Evolutionary conservation across 2,888 invertebrate species (phyloP).

Genomic region (Campaea margaritaria): DNA sequence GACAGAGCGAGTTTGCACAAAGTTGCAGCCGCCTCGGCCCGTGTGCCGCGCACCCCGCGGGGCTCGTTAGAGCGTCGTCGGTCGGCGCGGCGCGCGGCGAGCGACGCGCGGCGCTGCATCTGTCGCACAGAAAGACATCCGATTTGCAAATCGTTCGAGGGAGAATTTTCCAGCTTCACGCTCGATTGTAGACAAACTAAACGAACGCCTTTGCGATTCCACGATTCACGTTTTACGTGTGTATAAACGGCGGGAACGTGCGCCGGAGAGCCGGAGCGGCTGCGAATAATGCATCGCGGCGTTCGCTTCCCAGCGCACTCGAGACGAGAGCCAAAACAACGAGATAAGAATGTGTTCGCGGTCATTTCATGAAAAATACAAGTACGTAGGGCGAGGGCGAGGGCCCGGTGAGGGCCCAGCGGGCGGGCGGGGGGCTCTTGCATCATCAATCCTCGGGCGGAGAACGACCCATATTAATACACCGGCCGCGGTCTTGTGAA

Average conservation of each 20-base stretch:
- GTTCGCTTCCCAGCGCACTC: conserved; percentile 3
- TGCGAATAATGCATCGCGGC: conserved; percentile 39
- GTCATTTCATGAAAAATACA: conserved; percentile 30
- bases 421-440: neutral
- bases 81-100: conserved; percentile 27
- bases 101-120: conserved; percentile 26
- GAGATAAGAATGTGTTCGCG: conserved; percentile 9
- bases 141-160: conserved; percentile 43
- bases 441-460: conserved; percentile 11
- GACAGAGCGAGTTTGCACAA: conserved; percentile 18
- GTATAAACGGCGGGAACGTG: conserved; percentile 42
- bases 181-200: conserved; percentile 39
- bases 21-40: conserved; percentile 5
- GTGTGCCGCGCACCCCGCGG: conserved; percentile 3
- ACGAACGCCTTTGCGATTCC: conserved; percentile 42
- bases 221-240: conserved; percentile 32
- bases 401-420: neutral
- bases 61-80: conserved; percentile 1
- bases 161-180: conserved; percentile 41
- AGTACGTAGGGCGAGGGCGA: neutral
- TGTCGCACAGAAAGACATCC: conserved; percentile 35
- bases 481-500: conserved; percentile 9
- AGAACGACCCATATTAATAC: conserved; percentile 13
- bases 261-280: conserved; percentile 12
- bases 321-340: conserved; percentile 1